Evolutionary conservation across 2,113 vertebrate species (phyloP).

Genomic region (Nansenia antarctica): DNA sequence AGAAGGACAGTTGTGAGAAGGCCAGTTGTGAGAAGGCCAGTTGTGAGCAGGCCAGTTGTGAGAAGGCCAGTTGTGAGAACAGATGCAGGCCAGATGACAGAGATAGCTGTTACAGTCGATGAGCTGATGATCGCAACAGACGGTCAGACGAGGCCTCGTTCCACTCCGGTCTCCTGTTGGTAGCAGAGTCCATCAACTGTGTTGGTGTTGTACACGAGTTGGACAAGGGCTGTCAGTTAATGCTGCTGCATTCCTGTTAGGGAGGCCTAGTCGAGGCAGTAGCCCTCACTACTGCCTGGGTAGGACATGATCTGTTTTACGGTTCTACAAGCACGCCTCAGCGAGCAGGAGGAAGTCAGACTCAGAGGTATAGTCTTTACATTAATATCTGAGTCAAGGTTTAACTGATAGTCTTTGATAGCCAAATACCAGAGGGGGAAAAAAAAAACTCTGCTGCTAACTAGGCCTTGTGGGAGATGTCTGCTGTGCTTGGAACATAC

Average conservation of each 20-base stretch:
- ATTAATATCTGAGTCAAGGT: conserved; percentile 22
- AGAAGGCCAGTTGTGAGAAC: too few relatives aligned
- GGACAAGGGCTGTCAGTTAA: neutral
- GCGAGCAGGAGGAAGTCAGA: conserved; percentile 21
- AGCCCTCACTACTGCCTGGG: neutral
- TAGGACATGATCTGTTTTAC: conserved; percentile 2
- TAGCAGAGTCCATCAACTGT: neutral
- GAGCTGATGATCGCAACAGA: too few relatives aligned
- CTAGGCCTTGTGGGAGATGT: conserved; percentile 43
- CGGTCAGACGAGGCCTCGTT: too few relatives aligned
- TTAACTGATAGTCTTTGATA: conserved; percentile 18
- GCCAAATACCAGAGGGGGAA: conserved; percentile 1
- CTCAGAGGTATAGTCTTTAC: conserved; percentile 22
- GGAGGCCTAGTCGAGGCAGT: neutral
- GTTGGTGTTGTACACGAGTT: neutral
- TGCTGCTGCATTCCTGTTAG: neutral
- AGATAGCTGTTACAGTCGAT: too few relatives aligned
- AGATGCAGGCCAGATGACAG: too few relatives aligned
- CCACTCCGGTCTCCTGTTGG: too few relatives aligned
- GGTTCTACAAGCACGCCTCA: conserved; percentile 9
- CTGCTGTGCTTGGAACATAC: conserved; percentile 44
- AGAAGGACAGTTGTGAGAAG: too few relatives aligned
- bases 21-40: too few relatives aligned
- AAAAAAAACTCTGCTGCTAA: conserved; percentile 15
- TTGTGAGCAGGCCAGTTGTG: too few relatives aligned